Base-by-base conservation (phyloP, 2,113 vertebrate genomes). In the Amphiprion ocellaris region DNA sequence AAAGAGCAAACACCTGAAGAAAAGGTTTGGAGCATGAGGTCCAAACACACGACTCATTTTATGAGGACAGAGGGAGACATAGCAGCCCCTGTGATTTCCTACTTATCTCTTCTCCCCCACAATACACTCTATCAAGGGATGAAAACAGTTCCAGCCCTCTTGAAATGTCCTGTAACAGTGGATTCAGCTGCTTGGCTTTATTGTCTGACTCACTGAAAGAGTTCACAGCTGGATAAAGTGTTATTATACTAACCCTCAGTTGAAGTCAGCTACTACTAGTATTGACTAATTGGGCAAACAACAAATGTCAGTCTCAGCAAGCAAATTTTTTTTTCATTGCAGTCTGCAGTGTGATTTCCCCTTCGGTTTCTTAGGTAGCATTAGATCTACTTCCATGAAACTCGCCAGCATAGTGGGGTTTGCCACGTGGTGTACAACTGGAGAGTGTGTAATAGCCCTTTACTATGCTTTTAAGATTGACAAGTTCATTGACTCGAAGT, bases 401-500 rank as follows among this genome's bases (percentile, higher is more conserved):
- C n/a, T 53, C 33, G 41, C 16, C 33, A 53, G 11, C 15, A 24
- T 23, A 75, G 17, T 52, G 3, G 24, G 4, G 8, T 56, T 75
- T 0, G 33, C 15, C 0, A 1, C 9, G n/a, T 59, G 16, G 3
- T 62, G 21, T 21, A 28, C 26, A 75, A 54, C 21, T 47, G 21
- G 23, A 28, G 52, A 23, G 12, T 5, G 30, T 62, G 28, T n/a
- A n/a, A 6, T 28, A 21, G 39, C 19, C 23, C 37, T 47, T 59
- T n/a, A 37, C 30, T 12, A 15, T 10, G 30, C 33, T 47, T 77
- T 73, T 14, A 8, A 75, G 41, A 75, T 30, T 74, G 41, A 56
- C 23, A 39, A 24, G 17, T 54, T 59, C 65, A 69, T 75, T 83
- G 62, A 69, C 33, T 74, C 5, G n/a, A 50, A 14, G 17, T 21